Evolutionary conservation across 2,888 invertebrate species (phyloP).

Genomic region (Cerceris rybyensis): DNA sequence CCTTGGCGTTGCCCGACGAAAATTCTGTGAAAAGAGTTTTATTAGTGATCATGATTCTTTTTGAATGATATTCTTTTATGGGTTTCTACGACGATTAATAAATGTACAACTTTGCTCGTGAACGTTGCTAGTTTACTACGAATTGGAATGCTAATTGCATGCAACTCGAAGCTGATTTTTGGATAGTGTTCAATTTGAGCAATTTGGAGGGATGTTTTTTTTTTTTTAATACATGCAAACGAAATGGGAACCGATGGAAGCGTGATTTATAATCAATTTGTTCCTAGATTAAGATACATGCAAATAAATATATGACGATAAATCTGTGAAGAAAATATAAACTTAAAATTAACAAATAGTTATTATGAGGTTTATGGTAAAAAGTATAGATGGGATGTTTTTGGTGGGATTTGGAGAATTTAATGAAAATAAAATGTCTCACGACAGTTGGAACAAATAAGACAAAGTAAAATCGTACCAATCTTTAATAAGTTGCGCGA

Average conservation of each 20-base stretch:
- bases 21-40: conserved; percentile 69
- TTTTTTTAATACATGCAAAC: too few species aligned
- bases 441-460: conserved; percentile 38
- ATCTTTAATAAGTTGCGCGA: conserved; percentile 71
- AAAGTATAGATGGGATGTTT: not conserved
- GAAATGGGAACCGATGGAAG: too few species aligned
- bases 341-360: conserved; percentile 9
- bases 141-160: not conserved
- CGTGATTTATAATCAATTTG: too few species aligned
- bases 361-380: conserved; percentile 7
- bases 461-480: conserved; percentile 77
- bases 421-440: conserved; percentile 24
- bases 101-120: too few species aligned
- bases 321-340: not conserved
- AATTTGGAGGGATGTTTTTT: too few species aligned
- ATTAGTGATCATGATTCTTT: conserved; percentile 20
- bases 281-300: conserved; percentile 13
- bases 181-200: not conserved
- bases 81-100: too few species aligned
- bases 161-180: not conserved
- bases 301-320: conserved; percentile 18
- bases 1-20: conserved; percentile 63
- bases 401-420: not conserved
- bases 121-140: too few species aligned
- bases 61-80: not conserved